Evolutionary conservation across 2,888 invertebrate species (phyloP).

Genomic region (Eristalis tenax): DNA sequence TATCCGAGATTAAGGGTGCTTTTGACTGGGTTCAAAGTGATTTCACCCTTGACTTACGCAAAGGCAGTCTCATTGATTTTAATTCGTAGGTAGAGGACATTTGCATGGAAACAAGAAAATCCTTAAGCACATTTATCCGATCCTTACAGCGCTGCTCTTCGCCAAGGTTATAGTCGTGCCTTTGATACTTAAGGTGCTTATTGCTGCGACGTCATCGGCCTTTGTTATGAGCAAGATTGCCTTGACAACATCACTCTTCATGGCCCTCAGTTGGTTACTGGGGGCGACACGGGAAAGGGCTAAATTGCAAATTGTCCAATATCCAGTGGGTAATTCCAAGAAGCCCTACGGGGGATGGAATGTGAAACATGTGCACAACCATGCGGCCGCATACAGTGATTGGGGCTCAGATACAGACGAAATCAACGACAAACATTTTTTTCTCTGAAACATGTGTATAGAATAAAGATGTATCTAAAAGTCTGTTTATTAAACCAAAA

Average conservation of each 20-base stretch:
- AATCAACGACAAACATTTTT: constrained; percentile 35
- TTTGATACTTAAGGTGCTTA: constrained; percentile 86
- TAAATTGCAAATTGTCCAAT: constrained; percentile 61
- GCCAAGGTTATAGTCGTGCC: constrained; percentile 87
- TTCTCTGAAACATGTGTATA: constrained; percentile 12
- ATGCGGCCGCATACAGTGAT: constrained; percentile 25
- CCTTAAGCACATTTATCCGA: constrained; percentile 84
- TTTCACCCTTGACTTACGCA: neutral
- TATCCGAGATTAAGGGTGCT: neutral
- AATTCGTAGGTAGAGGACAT: constrained; percentile 76
- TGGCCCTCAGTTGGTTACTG: constrained; percentile 78
- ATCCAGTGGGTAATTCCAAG: constrained; percentile 21
- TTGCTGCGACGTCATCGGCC: constrained; percentile 84
- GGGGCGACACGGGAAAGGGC: constrained; percentile 52
- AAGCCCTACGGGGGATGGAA: constrained; percentile 54
- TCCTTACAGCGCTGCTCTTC: constrained; percentile 85
- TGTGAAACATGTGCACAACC: constrained; percentile 27
- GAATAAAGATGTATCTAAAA: neutral
- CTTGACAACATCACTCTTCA: constrained; percentile 76
- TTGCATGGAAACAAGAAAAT: constrained; percentile 81
- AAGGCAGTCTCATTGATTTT: constrained; percentile 11
- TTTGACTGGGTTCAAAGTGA: neutral
- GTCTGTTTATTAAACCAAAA: neutral
- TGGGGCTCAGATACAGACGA: constrained; percentile 36
- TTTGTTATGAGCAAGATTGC: constrained; percentile 80